Conservation (phyloP, 2,888 invertebrate genomes). For the Apodemia mormo region DNA sequence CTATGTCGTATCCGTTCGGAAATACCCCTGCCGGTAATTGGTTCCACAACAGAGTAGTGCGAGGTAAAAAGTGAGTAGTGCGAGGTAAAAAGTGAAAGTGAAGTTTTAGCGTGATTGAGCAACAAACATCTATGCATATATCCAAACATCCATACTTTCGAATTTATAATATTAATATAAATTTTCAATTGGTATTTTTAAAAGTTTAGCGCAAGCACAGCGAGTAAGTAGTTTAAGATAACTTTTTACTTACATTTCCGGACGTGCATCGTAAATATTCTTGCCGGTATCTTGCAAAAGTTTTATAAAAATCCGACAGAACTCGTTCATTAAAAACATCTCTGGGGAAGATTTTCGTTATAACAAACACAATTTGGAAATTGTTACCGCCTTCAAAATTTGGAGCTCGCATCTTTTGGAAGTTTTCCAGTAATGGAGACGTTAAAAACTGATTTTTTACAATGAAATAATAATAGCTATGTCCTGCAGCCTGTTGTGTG, state of each 20-base stretch:
- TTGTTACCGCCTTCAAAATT: slow-evolving; percentile 41
- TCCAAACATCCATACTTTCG: too few species aligned
- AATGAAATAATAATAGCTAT: not conserved
- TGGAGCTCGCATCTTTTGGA: slow-evolving; percentile 28
- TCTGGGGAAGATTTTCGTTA: slow-evolving; percentile 47
- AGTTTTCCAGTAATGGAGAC: slow-evolving; percentile 22
- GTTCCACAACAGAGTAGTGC: too few species aligned
- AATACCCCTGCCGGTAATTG: too few species aligned
- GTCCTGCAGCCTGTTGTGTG: not conserved
- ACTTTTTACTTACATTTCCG: slow-evolving; percentile 10
- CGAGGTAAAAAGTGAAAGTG: too few species aligned
- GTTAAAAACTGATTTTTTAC: not conserved
- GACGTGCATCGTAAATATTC: slow-evolving; percentile 23
- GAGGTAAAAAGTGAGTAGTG: too few species aligned
- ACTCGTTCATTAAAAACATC: slow-evolving; percentile 55
- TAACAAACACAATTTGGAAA: slow-evolving; percentile 55
- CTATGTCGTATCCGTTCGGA: too few species aligned
- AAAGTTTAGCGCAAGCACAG: not conserved
- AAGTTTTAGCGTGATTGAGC: too few species aligned
- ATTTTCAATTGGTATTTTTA: slow-evolving; percentile 1
- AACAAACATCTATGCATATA: too few species aligned
- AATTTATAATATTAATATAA: too few species aligned
- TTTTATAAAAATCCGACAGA: slow-evolving; percentile 44
- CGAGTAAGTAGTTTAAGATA: slow-evolving; percentile 15
- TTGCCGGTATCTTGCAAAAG: slow-evolving; percentile 29